These are phyloP conservation scores for Drosophila kuntzei DNA, from an alignment of 2,888 invertebrate genomes.

Conservation along the genomic window DNA sequence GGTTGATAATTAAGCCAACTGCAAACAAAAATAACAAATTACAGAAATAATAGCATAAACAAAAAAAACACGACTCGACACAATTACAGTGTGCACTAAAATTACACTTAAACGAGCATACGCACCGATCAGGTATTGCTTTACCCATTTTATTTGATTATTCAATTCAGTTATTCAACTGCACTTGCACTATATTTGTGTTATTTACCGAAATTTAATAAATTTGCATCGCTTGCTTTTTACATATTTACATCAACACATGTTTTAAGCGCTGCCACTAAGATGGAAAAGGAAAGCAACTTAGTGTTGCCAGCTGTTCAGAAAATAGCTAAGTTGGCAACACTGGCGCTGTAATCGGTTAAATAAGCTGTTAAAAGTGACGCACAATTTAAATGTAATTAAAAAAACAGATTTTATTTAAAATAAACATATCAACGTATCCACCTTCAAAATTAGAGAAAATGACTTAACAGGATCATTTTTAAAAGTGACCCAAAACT, in stretches of 20 bases:
- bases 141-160: constrained; percentile 39
- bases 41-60: background rate
- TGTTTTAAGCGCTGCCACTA: background rate
- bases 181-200: background rate
- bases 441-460: too few relatives aligned
- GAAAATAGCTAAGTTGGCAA: too few relatives aligned
- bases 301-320: constrained; percentile 38
- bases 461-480: too few relatives aligned
- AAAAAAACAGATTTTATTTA: too few relatives aligned
- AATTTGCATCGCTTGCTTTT: constrained; percentile 17
- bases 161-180: background rate
- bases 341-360: too few relatives aligned
- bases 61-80: background rate
- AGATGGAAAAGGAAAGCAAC: background rate
- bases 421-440: too few relatives aligned
- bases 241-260: constrained; percentile 12
- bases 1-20: constrained; percentile 85
- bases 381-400: too few relatives aligned
- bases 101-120: background rate
- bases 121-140: constrained; percentile 71
- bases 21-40: constrained; percentile 37
- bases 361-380: too few relatives aligned
- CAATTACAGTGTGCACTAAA: background rate
- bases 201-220: background rate
- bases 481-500: too few relatives aligned